Conservation (phyloP, 2,113 vertebrate species). For the Rostratula benghalensis region DNA sequence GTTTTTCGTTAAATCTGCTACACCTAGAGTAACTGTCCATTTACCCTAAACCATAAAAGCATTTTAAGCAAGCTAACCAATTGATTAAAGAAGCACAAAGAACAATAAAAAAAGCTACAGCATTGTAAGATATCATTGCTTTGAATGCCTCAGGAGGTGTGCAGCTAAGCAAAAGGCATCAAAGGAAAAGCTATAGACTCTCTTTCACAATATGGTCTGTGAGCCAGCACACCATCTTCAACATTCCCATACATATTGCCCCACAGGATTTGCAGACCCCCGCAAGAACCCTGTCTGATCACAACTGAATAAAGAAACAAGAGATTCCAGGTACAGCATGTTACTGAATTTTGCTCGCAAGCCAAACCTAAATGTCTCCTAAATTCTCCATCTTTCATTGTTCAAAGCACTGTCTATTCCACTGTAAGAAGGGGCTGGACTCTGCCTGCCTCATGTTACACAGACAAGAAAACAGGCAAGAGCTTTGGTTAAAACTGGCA, state of each 20-base stretch:
- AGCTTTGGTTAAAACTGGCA: background rate
- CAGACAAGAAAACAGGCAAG: background rate
- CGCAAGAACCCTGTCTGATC: background rate
- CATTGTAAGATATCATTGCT: background rate
- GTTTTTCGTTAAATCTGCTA: background rate
- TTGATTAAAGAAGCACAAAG: background rate
- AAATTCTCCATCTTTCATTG: background rate
- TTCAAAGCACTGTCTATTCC: background rate
- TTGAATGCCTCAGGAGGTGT: background rate
- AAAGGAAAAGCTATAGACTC: background rate
- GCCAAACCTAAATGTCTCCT: background rate
- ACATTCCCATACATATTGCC: background rate
- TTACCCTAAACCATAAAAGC: background rate
- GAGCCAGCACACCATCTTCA: background rate
- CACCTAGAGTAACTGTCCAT: background rate
- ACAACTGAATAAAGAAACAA: background rate
- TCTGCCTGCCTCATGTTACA: background rate
- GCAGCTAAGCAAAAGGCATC: background rate
- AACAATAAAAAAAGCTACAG: background rate
- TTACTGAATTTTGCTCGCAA: background rate
- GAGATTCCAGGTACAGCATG: background rate
- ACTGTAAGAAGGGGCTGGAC: background rate
- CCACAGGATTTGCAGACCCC: background rate
- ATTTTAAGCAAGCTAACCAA: background rate
- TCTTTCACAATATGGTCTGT: background rate